These are phyloP conservation scores for Brachylomia viminalis DNA, from an alignment of 2,888 invertebrate genomes.

Conservation along the genomic window DNA sequence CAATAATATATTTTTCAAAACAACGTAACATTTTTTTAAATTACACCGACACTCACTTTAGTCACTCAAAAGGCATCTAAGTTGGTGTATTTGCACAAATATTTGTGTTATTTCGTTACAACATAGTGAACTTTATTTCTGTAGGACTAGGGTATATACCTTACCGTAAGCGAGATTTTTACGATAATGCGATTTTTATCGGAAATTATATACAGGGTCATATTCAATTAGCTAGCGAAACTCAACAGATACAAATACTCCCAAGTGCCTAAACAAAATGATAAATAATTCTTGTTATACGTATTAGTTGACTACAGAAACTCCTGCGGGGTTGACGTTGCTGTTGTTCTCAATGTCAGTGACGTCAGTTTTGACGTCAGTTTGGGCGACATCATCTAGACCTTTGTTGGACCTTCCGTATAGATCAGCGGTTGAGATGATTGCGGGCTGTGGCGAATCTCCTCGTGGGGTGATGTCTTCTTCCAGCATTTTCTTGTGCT, in stretches of 20 bases:
- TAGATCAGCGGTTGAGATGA: conserved; percentile 85
- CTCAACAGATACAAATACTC: too few relatives aligned
- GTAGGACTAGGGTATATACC: background rate
- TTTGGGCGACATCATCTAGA: conserved; percentile 45
- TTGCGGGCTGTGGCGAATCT: conserved; percentile 75
- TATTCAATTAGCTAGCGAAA: too few relatives aligned
- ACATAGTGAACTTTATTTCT: background rate
- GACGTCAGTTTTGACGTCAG: background rate
- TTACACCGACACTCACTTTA: background rate
- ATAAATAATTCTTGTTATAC: conserved; percentile 53
- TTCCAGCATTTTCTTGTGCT: conserved; percentile 85
- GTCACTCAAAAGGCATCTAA: background rate
- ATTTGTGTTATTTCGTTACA: background rate
- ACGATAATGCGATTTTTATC: background rate
- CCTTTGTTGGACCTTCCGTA: conserved; percentile 64
- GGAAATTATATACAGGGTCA: too few relatives aligned
- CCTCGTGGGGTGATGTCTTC: conserved; percentile 79
- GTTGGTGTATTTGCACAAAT: background rate
- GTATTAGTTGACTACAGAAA: conserved; percentile 53
- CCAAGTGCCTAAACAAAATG: conserved; percentile 8
- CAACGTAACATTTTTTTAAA: conserved; percentile 17
- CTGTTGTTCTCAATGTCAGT: conserved; percentile 14
- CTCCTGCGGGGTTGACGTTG: conserved; percentile 32
- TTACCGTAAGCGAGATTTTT: background rate
- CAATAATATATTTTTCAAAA: conserved; percentile 24